Base-by-base conservation (phyloP, 2,113 vertebrate species). In the Beaufortia kweichowensis region DNA sequence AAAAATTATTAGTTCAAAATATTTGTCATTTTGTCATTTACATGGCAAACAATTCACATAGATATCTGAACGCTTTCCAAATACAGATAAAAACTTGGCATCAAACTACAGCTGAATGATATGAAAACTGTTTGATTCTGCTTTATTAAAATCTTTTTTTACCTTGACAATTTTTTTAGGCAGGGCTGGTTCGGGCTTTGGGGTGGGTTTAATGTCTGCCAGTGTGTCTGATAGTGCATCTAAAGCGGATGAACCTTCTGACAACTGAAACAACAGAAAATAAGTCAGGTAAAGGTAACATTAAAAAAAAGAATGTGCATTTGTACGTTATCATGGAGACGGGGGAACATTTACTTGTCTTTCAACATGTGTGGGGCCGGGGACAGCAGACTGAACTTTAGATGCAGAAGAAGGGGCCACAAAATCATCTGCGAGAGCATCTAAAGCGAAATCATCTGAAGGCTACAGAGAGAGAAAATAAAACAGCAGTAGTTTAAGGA, bases 201-300 rank as follows among this genome's bases (percentile, higher is more conserved):
- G 89, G 4, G 35, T 15, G 1, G 88, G 86, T 11, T 71, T 39
- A 29, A 86, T 86, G 8, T 89, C 90, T 68, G 48, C 78, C 50
- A 93, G 78, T 39, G 89, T 90, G 77, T 90, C 85, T 19, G 91
- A 92, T 29, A 93, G 85, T 70, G 85, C 86, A 15, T 92, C 91
- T 56, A 93, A 67, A 57, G 92, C 90, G 4, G 48, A 77, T 41
- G 81, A 71, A 21, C 67, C 86, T 0, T 53, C 53, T 19, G 63
- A 50, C 83, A 90, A 29, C 90, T 92, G 19, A 2, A 50, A 48
- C 9, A 62, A 64, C 6, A 63, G 1, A 53, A 50, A 12, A 43
- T 23, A 60, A 39, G 4, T 29, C 12, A 55, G 31, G 5, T 48
- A 17, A 69, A 14, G 43, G 7, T n/a, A n/a, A n/a, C n/a, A n/a